Conservation (phyloP, 2,888 invertebrate genomes). For the Marronus borbonicus region DNA sequence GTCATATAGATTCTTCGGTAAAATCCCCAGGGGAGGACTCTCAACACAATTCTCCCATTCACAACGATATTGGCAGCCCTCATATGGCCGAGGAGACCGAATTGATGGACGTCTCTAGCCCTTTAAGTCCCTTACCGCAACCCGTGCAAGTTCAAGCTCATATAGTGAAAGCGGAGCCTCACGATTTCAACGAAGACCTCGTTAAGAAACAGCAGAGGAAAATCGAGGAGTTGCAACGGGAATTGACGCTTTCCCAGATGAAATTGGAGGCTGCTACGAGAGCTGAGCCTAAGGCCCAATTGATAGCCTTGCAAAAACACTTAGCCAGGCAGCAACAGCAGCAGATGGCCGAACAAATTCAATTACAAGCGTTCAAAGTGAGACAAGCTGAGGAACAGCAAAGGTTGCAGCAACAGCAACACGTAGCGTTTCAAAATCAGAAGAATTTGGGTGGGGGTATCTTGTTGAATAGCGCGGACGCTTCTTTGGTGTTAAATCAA, state of each 20-base stretch:
- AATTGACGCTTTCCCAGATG: constrained; percentile 84
- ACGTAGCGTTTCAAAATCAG: constrained; percentile 69
- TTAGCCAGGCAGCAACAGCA: constrained; percentile 71
- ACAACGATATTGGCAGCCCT: constrained; percentile 68
- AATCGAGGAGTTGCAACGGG: constrained; percentile 90
- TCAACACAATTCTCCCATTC: constrained; percentile 70
- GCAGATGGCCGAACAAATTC: constrained; percentile 74
- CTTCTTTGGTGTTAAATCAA: constrained; percentile 72
- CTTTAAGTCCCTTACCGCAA: constrained; percentile 68
- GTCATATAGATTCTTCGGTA: constrained; percentile 15
- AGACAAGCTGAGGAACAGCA: constrained; percentile 68
- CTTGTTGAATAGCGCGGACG: constrained; percentile 77
- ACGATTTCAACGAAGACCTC: constrained; percentile 74
- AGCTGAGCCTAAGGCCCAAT: constrained; percentile 66
- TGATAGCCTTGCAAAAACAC: constrained; percentile 63
- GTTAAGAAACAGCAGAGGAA: constrained; percentile 88
- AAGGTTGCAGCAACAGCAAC: constrained; percentile 72
- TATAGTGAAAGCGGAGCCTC: constrained; percentile 48
- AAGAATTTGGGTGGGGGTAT: constrained; percentile 72
- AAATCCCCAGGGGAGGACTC: constrained; percentile 60
- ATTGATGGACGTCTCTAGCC: constrained; percentile 70
- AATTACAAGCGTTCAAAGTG: constrained; percentile 76
- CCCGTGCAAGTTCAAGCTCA: constrained; percentile 55
- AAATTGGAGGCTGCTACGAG: constrained; percentile 79
- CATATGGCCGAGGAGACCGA: constrained; percentile 62